Base-by-base conservation (phyloP, 2,797 vertebrate genomes). In the Pygocentrus nattereri region DNA sequence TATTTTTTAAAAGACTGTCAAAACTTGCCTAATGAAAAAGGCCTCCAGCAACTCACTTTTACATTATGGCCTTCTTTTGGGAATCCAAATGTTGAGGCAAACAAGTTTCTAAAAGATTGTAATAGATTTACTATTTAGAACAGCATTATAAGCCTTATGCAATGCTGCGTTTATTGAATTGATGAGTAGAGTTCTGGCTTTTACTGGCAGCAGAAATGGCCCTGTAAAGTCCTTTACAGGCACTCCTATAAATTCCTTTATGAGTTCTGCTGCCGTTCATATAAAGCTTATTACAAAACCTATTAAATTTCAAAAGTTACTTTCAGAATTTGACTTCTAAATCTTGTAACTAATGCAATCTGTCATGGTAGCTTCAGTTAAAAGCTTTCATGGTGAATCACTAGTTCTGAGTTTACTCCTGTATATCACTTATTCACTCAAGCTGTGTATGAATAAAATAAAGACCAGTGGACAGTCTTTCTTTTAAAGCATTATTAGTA, bases 171-270 rank as follows among this genome's bases (percentile, higher is more conserved):
- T 78, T 49, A 71, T 50, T 50, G 41, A 79, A 76, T 69, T 74
- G 56, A 81, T 70, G 74, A 61, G 61, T 30, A 69, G 76, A 78
- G 65, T 54, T 67, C 61, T 67, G 56, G 61, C 49, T 74, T 75
- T 47, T 59, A 81, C 73, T 76, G 59, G 58, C 56, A 80, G 41
- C 58, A 81, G 68, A 59, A 69, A 76, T 8, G 54, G 72, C 64
- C 61, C 78, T 82, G 52, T 81, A 84, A 81, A 73, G 67, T 68
- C 21, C 18, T 76, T 76, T 85, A 74, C 67, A 54, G 54, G 65
- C 73, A 58, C 62, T 64, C 34, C 75, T 69, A 69, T 78, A 81
- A 84, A 69, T 78, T 77, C 31, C 19, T 76, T 84, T 77, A 72
- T 61, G 47, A 58, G 50, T 77, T 44, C n/a, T 68, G 30, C 75